A percentile compares a stretch with the other conserved stretches of the same genome.
Conservation (phyloP, 1,140 invertebrate genomes). For the Sipha flava region DNA sequence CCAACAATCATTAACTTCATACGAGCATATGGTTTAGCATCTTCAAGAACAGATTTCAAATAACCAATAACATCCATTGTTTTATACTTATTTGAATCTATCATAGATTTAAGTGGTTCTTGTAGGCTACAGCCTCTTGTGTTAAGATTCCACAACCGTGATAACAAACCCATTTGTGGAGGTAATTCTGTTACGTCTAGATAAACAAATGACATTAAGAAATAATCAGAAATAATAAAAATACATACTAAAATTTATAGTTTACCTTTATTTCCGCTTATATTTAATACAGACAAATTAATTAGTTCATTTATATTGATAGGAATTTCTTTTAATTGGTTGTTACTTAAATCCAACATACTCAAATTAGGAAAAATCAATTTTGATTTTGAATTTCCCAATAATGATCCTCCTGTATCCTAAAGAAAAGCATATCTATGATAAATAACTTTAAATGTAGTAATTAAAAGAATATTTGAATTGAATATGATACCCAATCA, state of each 20-base stretch:
- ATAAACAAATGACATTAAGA: constrained; percentile 34
- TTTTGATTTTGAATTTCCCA: constrained; percentile 48
- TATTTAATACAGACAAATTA: constrained; percentile 87
- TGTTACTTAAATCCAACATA: constrained; percentile 89
- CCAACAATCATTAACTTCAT: constrained; percentile 99
- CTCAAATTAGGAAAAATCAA: constrained; percentile 89
- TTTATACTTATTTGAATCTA: constrained; percentile 86
- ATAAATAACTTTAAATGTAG: neutral
- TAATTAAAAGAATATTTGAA: constrained; percentile 32
- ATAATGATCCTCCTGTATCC: neutral
- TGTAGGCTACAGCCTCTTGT: constrained; percentile 79
- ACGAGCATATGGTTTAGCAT: constrained; percentile 85
- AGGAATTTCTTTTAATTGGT: constrained; percentile 71
- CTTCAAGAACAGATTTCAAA: constrained; percentile 78
- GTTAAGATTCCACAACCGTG: constrained; percentile 91
- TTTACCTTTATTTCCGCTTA: constrained; percentile 73
- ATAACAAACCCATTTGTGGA: constrained; percentile 86
- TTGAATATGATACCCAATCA: constrained; percentile 41
- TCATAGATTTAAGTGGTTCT: constrained; percentile 85
- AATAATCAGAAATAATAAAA: neutral
- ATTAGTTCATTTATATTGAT: constrained; percentile 72
- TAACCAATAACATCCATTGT: constrained; percentile 95
- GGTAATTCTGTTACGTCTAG: constrained; percentile 75
- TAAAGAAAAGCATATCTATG: neutral
- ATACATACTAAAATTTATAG: neutral